Evolutionary conservation across 2,797 vertebrate species (phyloP), one percentile per base, ranked within the genome.

Genomic region (Lepilemur ruficaudatus): DNA sequence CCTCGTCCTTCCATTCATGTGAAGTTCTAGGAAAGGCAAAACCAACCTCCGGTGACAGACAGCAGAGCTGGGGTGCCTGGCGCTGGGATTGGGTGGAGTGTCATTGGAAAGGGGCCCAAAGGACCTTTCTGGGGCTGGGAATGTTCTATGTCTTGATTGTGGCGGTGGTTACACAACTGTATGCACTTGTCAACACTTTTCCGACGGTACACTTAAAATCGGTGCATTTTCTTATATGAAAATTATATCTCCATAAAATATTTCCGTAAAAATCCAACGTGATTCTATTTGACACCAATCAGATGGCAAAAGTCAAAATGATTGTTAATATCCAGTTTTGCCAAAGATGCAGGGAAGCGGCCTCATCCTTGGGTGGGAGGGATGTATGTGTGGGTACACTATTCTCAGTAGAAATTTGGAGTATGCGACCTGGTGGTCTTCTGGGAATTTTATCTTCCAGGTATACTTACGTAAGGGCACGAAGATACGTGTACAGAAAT

Each of bases 31-130:
- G 57, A 79, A 57, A 32, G 72, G 67, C 25, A 4, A 38, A 69
- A 35, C 18, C n/a, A 13, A 52, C 4, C 65, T 2, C 23, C 13
- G 11, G 41, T 18, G 78, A 13, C 5, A 0, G 73, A 46, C 32
- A 17, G 50, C 0, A 1, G 38, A 25, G 11, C 23, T 0, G 3
- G 9, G 32, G 15, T 6, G 13, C 41, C 32, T 0, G 35, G 83
- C 38, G 7, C 17, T 70, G 79, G 22, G 75, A 15, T 12, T 4
- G 0, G 32, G 32, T 0, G 0, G 30, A 23, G 15, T 22, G 20
- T 22, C 18, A 5, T 6, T 5, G 57, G 3, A 18, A 32, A 61
- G 76, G 70, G 22, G 5, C 14, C 23, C 1, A 1, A 3, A 22
- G 20, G 69, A 61, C 4, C 18, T 43, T 55, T 35, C 81, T 1